Evolutionary conservation across 2,797 vertebrate genomes (phyloP).

Genomic region (Oreochromis mossambicus): DNA sequence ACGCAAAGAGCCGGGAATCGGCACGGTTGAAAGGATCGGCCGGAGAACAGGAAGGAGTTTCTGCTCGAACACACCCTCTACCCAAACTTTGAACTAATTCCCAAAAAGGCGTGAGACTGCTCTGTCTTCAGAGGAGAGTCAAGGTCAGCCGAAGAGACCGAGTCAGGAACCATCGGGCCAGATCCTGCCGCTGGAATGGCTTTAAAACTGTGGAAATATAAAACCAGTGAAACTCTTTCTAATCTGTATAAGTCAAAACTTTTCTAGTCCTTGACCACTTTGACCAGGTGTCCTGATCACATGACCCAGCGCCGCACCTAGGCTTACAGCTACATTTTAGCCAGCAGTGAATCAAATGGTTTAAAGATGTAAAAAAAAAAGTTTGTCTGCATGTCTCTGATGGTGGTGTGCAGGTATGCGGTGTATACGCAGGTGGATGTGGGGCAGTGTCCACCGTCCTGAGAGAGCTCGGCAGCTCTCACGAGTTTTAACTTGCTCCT

Average conservation of each 20-base stretch:
- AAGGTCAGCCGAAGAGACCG: neutral
- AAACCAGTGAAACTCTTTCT: neutral
- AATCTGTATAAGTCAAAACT: neutral
- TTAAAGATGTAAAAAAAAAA: neutral
- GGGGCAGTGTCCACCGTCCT: neutral
- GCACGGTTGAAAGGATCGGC: conserved; percentile 50
- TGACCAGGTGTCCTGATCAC: neutral
- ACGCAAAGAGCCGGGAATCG: conserved; percentile 55
- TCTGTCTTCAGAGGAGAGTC: neutral
- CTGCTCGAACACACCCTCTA: conserved; percentile 59
- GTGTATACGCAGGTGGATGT: neutral
- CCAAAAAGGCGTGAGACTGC: conserved; percentile 3
- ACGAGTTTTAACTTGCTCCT: neutral
- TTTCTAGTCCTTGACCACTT: neutral
- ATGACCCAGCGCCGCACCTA: neutral
- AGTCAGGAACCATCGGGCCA: neutral
- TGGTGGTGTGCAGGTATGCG: neutral
- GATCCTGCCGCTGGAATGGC: neutral
- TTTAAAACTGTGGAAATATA: neutral
- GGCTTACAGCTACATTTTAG: neutral
- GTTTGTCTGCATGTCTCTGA: neutral
- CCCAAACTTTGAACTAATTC: conserved; percentile 31
- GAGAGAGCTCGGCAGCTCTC: neutral
- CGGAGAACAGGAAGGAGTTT: conserved; percentile 66
- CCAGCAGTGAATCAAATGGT: neutral